phyloP scores from a whole-genome alignment of 2,113 vertebrate species.

The Dromas ardeola region DNA sequence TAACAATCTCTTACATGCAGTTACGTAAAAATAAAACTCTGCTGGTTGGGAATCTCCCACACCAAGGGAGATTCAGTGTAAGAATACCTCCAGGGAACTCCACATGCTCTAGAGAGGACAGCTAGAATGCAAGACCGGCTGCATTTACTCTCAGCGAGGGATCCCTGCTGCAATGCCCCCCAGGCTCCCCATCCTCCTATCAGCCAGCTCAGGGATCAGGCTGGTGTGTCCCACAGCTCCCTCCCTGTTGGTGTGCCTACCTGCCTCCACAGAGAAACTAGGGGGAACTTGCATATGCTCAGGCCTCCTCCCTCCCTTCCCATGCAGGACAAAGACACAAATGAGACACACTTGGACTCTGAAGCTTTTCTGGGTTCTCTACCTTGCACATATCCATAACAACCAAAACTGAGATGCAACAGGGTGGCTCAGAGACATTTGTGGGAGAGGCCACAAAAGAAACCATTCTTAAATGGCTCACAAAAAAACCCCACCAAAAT shows the following conservation, averaged over 20 bases:
- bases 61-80: neutral
- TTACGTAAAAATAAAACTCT: neutral
- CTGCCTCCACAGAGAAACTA: neutral
- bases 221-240: neutral
- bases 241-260: neutral
- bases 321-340: neutral
- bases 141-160: neutral
- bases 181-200: neutral
- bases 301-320: neutral
- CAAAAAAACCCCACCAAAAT: neutral
- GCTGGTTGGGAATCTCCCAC: neutral
- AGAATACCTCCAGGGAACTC: neutral
- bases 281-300: neutral
- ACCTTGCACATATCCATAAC: neutral
- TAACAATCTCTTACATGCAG: neutral
- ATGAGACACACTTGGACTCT: neutral
- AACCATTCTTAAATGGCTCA: neutral
- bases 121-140: neutral
- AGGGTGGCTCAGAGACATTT: neutral
- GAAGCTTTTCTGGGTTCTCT: neutral
- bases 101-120: neutral
- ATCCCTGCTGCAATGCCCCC: neutral
- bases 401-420: neutral
- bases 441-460: neutral
- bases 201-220: neutral